Percentiles rank a stretch among this genome's conserved stretches.
Evolutionary conservation across 2,797 vertebrate species (phyloP).

Genomic region (Sebastes minor): DNA sequence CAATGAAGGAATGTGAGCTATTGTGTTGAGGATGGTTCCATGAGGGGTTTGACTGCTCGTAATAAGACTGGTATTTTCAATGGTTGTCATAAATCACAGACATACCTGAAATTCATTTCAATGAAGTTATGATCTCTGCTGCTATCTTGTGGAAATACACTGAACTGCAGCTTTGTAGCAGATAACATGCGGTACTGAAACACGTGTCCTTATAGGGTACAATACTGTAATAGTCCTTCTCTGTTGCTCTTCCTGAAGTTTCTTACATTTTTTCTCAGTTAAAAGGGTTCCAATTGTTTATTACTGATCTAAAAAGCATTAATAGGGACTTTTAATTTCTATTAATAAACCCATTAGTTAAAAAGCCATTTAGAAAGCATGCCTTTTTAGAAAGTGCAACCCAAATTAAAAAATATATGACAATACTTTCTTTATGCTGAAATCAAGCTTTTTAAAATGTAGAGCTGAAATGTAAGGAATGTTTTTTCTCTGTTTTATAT

Average conservation of each 20-base stretch:
- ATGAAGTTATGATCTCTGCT: conserved; percentile 37
- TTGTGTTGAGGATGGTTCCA: conserved; percentile 15
- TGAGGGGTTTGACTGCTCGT: conserved; percentile 13
- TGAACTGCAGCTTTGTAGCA: conserved; percentile 14
- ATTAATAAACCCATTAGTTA: neutral
- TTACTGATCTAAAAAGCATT: neutral
- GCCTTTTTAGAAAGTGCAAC: no score
- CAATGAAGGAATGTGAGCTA: conserved; percentile 28
- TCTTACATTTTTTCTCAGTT: neutral
- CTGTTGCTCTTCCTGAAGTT: neutral
- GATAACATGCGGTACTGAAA: neutral
- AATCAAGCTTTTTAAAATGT: neutral
- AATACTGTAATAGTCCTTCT: neutral
- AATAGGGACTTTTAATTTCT: neutral
- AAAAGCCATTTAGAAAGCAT: no score
- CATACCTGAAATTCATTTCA: conserved; percentile 31
- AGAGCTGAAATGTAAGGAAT: neutral
- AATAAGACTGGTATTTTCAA: conserved; percentile 32
- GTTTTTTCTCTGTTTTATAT: neutral
- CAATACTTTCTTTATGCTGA: no score
- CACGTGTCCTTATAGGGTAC: neutral
- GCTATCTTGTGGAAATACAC: conserved; percentile 18
- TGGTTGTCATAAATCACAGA: conserved; percentile 28
- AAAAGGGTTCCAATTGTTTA: neutral
- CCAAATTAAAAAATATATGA: no score